Base-by-base conservation (phyloP, 2,113 vertebrate genomes). In the Equus quagga region DNA sequence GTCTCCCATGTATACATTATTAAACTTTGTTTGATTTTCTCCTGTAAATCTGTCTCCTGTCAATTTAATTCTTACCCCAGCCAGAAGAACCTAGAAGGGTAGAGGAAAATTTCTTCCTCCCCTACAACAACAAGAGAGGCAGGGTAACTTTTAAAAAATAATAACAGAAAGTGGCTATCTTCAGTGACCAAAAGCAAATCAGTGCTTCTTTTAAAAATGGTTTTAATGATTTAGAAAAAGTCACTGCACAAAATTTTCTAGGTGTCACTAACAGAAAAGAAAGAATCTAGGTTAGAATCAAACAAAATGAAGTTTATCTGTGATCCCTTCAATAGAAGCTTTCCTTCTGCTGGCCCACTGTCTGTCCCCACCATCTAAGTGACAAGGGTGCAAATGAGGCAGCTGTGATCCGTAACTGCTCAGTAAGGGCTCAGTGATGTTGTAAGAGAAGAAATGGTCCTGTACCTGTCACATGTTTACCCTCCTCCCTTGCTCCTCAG, bases 171-270 rank as follows among this genome's bases (percentile, higher is more conserved):
- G 28, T 7, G n/a, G 41, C n/a, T 60, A 60, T 67, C 31, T 46
- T 97, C 76, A 51, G 4, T 91, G 62, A 96, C 31, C 1, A 44
- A 97, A 93, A 36, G 12, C 0, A 15, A 6, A 73, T 51, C 8
- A 56, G 8, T 75, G 41, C 83, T 91, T 21, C 62, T 96, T 91
- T 87, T 65, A 78, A 94, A 92, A 93, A 82, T 65, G 10, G 2
- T 46, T 78, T 90, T 67, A 56, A 28, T 69, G 26, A 94, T 94
- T 95, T 73, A 15, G 49, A 54, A 97, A 67, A 70, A 73, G 64
- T n/a, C 33, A 86, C 11, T 60, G 31, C 67, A 58, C 6, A 80
- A 67, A 94, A 70, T 24, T 84, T 72, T 91, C 70, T 97, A 86
- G 36, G 28, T 87, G 4, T 70, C 80, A 87, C 15, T 85, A 51